A percentile compares a stretch with the other conserved stretches of the same genome.
Conservation (phyloP, 2,113 vertebrate genomes). For the Microtus oregoni region DNA sequence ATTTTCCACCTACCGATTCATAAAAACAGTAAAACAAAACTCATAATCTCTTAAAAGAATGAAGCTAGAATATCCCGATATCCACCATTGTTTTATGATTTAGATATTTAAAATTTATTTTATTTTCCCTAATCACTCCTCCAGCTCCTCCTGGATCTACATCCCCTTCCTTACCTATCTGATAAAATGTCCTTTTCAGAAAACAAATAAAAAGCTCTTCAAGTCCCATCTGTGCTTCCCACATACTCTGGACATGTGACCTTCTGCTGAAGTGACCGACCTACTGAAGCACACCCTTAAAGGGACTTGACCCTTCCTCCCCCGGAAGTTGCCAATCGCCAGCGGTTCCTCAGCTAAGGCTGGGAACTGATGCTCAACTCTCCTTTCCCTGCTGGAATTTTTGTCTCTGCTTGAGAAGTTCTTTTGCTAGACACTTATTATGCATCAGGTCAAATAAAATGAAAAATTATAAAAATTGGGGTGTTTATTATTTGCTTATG, state of each 20-base stretch:
- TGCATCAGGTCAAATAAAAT: conserved; percentile 15
- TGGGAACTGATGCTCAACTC: neutral
- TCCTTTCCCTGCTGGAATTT: neutral
- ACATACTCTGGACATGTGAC: neutral
- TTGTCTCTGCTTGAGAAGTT: neutral
- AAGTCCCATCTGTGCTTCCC: neutral
- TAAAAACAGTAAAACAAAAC: conserved; percentile 9
- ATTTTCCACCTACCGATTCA: conserved; percentile 40
- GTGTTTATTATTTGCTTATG: neutral
- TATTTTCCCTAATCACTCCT: neutral
- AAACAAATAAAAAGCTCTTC: neutral
- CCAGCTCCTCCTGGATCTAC: neutral
- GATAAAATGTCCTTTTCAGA: neutral
- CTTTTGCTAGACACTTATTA: neutral
- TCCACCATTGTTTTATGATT: neutral
- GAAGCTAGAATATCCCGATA: neutral
- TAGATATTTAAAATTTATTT: neutral
- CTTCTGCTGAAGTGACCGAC: neutral
- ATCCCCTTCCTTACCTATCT: neutral
- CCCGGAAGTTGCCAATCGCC: neutral
- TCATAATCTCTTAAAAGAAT: neutral
- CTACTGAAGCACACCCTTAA: neutral
- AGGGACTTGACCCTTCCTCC: neutral
- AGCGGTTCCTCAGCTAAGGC: too few relatives aligned
- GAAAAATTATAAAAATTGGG: neutral